Evolutionary conservation across 2,888 invertebrate species (phyloP).

Genomic region (Brenthis daphne): DNA sequence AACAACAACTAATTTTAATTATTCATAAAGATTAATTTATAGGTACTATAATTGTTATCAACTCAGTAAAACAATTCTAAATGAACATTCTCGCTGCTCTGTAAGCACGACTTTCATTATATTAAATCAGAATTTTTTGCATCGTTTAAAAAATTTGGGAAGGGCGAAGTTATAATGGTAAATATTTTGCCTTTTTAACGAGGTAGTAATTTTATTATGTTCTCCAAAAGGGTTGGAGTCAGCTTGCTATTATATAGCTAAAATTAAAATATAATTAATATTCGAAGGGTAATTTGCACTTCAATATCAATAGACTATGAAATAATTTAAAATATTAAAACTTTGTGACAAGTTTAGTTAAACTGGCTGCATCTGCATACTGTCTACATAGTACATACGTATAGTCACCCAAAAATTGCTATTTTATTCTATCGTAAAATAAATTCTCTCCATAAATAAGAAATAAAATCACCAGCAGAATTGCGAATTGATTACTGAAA

Average conservation of each 20-base stretch:
- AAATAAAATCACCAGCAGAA: no score
- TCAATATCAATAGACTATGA: no score
- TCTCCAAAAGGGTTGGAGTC: slow-evolving; percentile 10
- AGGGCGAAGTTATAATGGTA: slow-evolving; percentile 14
- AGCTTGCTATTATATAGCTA: not conserved
- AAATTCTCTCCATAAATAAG: no score
- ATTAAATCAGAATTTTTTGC: slow-evolving; percentile 11
- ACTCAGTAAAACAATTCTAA: not conserved
- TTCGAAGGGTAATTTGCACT: not conserved
- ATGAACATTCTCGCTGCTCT: slow-evolving; percentile 6
- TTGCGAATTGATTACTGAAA: no score
- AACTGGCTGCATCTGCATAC: no score
- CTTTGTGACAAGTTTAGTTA: no score
- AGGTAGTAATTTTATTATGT: slow-evolving; percentile 14
- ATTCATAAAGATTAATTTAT: slow-evolving; percentile 5
- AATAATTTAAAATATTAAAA: no score
- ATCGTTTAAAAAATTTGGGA: slow-evolving; percentile 13
- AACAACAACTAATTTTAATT: not conserved
- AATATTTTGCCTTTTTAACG: slow-evolving; percentile 20
- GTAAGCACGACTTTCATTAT: slow-evolving; percentile 13
- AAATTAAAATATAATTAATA: not conserved
- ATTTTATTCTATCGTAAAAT: no score
- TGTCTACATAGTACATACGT: no score
- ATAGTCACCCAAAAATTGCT: no score
- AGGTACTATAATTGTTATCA: not conserved